Base-by-base conservation (phyloP, 1,140 invertebrate species). In the Solen grandis region DNA sequence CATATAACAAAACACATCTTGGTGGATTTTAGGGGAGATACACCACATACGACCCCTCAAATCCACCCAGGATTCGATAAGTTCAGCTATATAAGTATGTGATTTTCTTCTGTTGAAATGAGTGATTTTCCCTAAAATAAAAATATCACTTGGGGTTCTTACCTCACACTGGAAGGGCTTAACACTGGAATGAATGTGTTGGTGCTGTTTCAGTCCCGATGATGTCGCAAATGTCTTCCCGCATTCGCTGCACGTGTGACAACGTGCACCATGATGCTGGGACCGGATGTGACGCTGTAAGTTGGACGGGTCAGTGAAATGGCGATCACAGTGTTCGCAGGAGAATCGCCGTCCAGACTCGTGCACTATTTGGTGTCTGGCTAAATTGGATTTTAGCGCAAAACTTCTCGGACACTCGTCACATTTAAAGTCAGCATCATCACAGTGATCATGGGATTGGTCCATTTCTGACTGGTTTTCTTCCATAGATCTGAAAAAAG, bases 211-310 rank as follows among this genome's bases (percentile, higher is more conserved):
- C 38, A 99, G 94, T 14, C 99, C 99, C 55, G 97, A 98, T 60
- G 96, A 97, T 22, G 98, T 99, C 8, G 96, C 97, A 92, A 99
- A 99, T 57, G 98, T 99, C 94, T 99, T 99, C 66, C 98, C 98
- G 92, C 98, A 99, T 93, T 99, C 97, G 60, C 96, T 95, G 92
- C 98, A 99, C 73, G 97, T 97, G 94, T 99, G 98, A 87, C 96
- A 96, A 86, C 97, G 94, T 4, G 97, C 97, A 27, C 97, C 97
- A 36, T 96, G 95, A 95, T 99, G 97, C 90, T 97, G 95, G 60
- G 96, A 95, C 85, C 97, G 94, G 90, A 99, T 99, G 94, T 99
- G 98, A 81, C 97, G 95, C 93, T 99, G 97, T 70, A 99, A 94
- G 93, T 98, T 98, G 92, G 96, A 97, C 82, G 97, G 96, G 94